Evolutionary conservation across 2,113 vertebrate genomes (phyloP).

Genomic region (Chlamydotis undulata): DNA sequence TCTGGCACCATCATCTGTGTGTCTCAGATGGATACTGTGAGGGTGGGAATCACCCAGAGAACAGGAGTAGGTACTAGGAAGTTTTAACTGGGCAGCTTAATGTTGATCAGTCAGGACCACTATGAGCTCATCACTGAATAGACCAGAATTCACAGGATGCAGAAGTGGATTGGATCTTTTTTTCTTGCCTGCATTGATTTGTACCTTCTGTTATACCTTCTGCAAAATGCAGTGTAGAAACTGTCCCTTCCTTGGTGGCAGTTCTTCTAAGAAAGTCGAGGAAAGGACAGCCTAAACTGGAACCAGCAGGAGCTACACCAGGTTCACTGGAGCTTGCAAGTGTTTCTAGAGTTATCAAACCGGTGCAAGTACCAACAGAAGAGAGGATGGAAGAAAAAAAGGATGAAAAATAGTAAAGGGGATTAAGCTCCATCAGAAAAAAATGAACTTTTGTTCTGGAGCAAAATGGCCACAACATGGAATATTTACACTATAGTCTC

Average conservation of each 20-base stretch:
- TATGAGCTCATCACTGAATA: not conserved
- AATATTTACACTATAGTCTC: not conserved
- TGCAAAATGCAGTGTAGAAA: not conserved
- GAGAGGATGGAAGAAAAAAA: not conserved
- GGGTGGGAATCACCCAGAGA: not conserved
- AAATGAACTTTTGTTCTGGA: not conserved
- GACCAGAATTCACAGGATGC: not conserved
- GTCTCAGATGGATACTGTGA: not conserved
- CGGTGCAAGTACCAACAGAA: not conserved
- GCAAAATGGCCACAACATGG: not conserved
- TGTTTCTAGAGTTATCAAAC: not conserved
- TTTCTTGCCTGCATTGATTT: not conserved
- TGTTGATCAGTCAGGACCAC: not conserved
- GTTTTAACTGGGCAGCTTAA: not conserved
- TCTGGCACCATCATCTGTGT: not conserved
- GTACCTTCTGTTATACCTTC: not conserved
- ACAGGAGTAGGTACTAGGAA: not conserved
- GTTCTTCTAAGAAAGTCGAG: not conserved
- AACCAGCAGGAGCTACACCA: not conserved
- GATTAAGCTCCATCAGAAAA: not conserved
- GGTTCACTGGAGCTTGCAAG: not conserved
- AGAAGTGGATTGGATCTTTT: not conserved
- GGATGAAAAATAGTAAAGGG: not conserved
- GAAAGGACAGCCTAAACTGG: not conserved
- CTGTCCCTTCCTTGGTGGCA: not conserved